These are phyloP conservation scores for Chrysotoxum bicinctum DNA, from an alignment of 2,888 invertebrate species.

Conservation along the genomic window DNA sequence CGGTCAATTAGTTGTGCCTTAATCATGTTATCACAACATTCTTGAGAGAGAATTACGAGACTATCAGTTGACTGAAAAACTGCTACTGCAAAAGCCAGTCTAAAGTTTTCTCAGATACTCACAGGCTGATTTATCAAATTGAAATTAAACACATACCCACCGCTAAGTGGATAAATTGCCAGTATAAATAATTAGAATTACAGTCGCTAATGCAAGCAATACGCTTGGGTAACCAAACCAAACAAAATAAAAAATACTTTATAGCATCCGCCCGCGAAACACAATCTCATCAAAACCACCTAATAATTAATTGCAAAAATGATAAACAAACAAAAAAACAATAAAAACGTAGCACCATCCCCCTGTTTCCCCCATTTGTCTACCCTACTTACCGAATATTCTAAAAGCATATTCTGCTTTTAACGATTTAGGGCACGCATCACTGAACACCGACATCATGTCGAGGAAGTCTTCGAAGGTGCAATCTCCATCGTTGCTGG, in stretches of 20 bases:
- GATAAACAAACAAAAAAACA: background rate
- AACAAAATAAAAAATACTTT: background rate
- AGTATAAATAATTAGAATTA: conserved; percentile 35
- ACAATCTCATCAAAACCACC: conserved; percentile 34
- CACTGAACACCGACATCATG: conserved; percentile 98
- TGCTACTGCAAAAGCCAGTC: no score
- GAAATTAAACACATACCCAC: conserved; percentile 49
- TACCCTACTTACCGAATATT: conserved; percentile 89
- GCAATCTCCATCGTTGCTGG: conserved; percentile 93
- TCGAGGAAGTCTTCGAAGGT: conserved; percentile 98
- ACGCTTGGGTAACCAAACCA: background rate
- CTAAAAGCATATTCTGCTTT: conserved; percentile 98
- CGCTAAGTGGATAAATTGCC: conserved; percentile 66
- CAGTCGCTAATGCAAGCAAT: background rate
- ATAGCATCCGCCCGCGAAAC: conserved; percentile 15
- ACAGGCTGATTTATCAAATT: conserved; percentile 2
- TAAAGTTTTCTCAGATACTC: background rate
- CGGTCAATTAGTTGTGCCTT: no score
- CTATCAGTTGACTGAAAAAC: no score
- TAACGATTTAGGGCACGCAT: conserved; percentile 93
- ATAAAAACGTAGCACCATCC: background rate
- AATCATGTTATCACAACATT: no score
- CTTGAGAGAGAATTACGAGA: no score
- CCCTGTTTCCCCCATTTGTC: no score
- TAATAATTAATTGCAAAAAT: conserved; percentile 45